Conservation (phyloP, 2,888 invertebrate genomes). For the Melinopterus prodromus region DNA sequence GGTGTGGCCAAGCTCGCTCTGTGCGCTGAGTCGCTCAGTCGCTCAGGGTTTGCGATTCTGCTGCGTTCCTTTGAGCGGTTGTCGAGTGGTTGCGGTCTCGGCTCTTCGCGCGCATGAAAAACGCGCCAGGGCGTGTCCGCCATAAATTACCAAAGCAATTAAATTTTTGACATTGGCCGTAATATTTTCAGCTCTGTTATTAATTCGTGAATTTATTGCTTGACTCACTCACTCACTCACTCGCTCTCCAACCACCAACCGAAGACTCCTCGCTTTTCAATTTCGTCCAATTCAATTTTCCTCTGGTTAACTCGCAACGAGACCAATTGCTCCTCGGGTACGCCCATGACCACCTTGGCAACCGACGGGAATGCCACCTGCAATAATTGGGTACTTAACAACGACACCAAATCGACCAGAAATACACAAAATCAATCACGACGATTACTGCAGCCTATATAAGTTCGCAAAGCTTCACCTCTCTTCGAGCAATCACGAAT, state of each 20-base stretch:
- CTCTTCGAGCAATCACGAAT: no score
- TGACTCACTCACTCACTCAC: not conserved
- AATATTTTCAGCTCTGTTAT: constrained; percentile 51
- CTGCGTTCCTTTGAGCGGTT: not conserved
- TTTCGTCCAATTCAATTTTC: not conserved
- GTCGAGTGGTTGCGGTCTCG: not conserved
- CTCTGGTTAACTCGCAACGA: not conserved
- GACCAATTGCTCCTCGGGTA: no score
- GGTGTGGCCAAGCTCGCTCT: constrained; percentile 30
- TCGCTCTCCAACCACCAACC: not conserved
- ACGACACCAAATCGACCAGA: no score
- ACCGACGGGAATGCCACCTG: no score
- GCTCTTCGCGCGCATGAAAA: constrained; percentile 35
- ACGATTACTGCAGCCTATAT: no score
- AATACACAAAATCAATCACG: not conserved
- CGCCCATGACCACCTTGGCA: no score
- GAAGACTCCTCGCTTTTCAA: not conserved
- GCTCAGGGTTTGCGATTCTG: not conserved
- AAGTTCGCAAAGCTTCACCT: no score
- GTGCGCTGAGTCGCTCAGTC: not conserved
- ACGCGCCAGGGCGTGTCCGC: constrained; percentile 45
- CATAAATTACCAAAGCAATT: constrained; percentile 51
- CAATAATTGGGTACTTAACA: no score
- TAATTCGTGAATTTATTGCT: constrained; percentile 44
- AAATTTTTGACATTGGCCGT: constrained; percentile 50